Evolutionary conservation across 2,797 vertebrate genomes (phyloP).

Genomic region (Sebastes goodei): DNA sequence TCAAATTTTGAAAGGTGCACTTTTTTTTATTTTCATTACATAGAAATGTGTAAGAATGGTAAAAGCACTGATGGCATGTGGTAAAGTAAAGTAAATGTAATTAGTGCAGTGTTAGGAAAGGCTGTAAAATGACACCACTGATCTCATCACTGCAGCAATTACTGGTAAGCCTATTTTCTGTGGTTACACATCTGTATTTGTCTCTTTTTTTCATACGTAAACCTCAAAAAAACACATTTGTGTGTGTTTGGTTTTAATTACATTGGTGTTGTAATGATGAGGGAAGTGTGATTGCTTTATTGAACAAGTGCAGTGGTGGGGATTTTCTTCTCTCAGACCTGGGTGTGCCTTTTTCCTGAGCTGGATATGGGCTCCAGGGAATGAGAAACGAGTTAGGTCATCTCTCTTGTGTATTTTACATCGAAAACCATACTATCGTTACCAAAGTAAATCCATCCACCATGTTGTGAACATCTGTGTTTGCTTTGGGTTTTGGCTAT

Average conservation of each 20-base stretch:
- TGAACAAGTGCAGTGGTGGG: slow-evolving; percentile 77
- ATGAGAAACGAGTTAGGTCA: slow-evolving; percentile 76
- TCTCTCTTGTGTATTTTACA: slow-evolving; percentile 70
- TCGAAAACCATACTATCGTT: slow-evolving; percentile 55
- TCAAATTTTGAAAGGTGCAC: slow-evolving; percentile 18
- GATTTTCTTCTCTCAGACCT: slow-evolving; percentile 65
- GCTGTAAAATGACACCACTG: slow-evolving; percentile 70
- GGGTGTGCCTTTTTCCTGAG: slow-evolving; percentile 83
- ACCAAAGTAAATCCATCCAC: slow-evolving; percentile 40
- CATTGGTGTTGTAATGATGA: slow-evolving; percentile 10
- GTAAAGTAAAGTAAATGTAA: slow-evolving; percentile 51
- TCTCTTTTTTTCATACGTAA: background rate
- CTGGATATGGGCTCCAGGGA: slow-evolving; percentile 66
- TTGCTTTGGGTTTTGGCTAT: slow-evolving; percentile 69
- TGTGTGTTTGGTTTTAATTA: slow-evolving; percentile 14
- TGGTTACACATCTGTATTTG: background rate
- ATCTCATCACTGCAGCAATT: slow-evolving; percentile 64
- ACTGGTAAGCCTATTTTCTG: slow-evolving; percentile 25
- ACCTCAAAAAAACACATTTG: background rate
- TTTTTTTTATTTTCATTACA: slow-evolving; percentile 24
- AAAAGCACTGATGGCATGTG: slow-evolving; percentile 35
- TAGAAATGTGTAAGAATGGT: background rate
- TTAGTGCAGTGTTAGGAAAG: slow-evolving; percentile 43
- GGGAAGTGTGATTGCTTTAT: slow-evolving; percentile 42
- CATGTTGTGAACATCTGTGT: slow-evolving; percentile 80